A percentile compares a stretch with the other conserved stretches of the same genome.
phyloP scores from a whole-genome alignment of 92 coral and sea anemone genomes.

The Umimayanthus chanpuru region DNA sequence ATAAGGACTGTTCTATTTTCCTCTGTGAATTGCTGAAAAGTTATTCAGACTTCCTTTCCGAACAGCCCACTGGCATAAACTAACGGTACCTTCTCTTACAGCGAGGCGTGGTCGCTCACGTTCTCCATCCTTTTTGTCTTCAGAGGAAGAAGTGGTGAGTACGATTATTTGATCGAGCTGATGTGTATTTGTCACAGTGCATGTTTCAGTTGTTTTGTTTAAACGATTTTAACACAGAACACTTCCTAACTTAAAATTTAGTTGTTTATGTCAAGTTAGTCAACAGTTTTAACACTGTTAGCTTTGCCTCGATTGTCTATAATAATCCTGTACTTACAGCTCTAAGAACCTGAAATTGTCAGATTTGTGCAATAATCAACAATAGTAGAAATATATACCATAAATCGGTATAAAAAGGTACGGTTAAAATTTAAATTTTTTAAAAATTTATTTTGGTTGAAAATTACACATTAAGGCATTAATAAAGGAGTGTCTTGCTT shows the following conservation, averaged over 20 bases:
- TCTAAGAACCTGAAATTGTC: no score
- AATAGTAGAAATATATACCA: no score
- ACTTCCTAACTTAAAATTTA: no score
- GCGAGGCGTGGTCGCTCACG: slow-evolving; percentile 84
- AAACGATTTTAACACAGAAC: background rate
- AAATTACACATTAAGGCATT: no score
- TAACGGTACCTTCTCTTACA: slow-evolving; percentile 43
- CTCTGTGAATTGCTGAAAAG: background rate
- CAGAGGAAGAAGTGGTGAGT: slow-evolving; percentile 97
- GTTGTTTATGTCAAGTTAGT: background rate
- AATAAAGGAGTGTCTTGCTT: no score
- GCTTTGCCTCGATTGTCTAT: background rate
- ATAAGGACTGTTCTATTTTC: background rate
- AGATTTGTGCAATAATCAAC: no score
- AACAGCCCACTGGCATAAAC: background rate
- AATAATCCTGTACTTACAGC: no score
- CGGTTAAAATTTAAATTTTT: no score
- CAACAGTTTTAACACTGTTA: background rate
- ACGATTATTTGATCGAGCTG: background rate
- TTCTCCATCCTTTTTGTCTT: slow-evolving; percentile 74
- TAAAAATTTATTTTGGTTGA: no score
- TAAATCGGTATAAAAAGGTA: no score
- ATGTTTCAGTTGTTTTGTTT: background rate
- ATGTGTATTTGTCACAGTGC: background rate
- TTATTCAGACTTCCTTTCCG: background rate